phyloP scores from a whole-genome alignment of 2,888 invertebrate genomes.

The Ischnura elegans region DNA sequence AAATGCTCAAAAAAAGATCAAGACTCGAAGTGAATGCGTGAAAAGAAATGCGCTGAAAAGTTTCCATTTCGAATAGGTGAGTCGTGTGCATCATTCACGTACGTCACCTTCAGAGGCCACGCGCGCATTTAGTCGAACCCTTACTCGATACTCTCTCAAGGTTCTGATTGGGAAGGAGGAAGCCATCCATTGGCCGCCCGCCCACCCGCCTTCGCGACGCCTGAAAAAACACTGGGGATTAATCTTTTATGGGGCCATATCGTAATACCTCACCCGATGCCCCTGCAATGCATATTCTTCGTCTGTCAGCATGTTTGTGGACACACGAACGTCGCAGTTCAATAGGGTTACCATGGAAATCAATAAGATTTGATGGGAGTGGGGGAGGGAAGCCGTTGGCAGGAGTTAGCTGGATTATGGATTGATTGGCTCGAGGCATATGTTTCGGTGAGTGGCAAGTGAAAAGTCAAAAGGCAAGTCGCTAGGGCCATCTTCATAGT shows the following conservation, averaged over 20 bases:
- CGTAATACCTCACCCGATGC: constrained; percentile 41
- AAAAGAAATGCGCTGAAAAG: neutral
- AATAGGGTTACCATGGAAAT: constrained; percentile 22
- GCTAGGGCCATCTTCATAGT: neutral
- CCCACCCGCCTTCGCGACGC: neutral
- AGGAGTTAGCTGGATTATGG: no score
- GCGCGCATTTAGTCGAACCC: neutral
- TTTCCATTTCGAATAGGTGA: no score
- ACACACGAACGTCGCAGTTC: constrained; percentile 23
- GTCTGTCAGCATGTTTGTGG: constrained; percentile 37
- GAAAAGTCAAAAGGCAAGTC: neutral
- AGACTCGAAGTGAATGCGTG: no score
- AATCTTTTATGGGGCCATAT: constrained; percentile 56
- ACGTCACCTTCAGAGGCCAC: neutral
- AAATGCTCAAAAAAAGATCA: no score
- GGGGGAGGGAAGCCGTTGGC: neutral
- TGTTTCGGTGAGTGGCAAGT: neutral
- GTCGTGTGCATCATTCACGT: neutral
- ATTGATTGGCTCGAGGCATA: neutral
- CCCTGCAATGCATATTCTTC: constrained; percentile 48
- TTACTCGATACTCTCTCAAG: neutral
- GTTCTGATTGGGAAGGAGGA: neutral
- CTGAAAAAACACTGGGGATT: constrained; percentile 15
- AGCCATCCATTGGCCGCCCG: neutral
- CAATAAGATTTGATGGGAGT: constrained; percentile 18